Evolutionary conservation across 2,888 invertebrate species (phyloP).

Genomic region (Cryptus viduatorius): DNA sequence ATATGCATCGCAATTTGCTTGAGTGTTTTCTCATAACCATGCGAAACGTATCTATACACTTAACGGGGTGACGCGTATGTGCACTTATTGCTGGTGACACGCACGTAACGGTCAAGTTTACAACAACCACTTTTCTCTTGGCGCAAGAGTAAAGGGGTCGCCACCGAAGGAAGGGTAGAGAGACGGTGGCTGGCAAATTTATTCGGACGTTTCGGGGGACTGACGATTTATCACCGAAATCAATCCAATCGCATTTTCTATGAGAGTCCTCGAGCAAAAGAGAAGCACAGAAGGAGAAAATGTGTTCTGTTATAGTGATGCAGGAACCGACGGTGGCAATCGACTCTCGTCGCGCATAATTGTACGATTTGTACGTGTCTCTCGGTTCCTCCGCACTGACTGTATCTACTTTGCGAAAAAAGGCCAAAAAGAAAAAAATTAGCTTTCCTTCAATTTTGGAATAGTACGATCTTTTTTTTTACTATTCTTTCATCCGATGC

Average conservation of each 20-base stretch:
- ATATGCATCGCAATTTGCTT: not conserved
- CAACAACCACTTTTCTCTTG: not conserved
- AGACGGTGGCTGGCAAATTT: constrained; percentile 51
- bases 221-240: constrained; percentile 78
- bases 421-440: constrained; percentile 63
- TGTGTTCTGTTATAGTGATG: constrained; percentile 35
- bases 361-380: constrained; percentile 79
- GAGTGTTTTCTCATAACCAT: not conserved
- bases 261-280: constrained; percentile 57
- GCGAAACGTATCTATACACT: not conserved
- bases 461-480: constrained; percentile 38
- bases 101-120: constrained; percentile 39
- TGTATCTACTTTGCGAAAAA: constrained; percentile 59
- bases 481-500: not conserved
- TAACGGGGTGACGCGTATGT: not conserved
- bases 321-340: constrained; percentile 59
- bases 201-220: constrained; percentile 62
- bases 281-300: constrained; percentile 11
- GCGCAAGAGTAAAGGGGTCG: constrained; percentile 1
- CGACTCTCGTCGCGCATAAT: constrained; percentile 78
- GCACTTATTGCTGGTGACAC: not conserved
- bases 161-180: not conserved
- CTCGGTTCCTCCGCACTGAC: constrained; percentile 27
- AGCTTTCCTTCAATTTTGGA: constrained; percentile 49
- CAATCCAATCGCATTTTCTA: constrained; percentile 79